These are phyloP conservation scores for Drosophila mimica DNA, from an alignment of 2,888 invertebrate species.

Conservation along the genomic window DNA sequence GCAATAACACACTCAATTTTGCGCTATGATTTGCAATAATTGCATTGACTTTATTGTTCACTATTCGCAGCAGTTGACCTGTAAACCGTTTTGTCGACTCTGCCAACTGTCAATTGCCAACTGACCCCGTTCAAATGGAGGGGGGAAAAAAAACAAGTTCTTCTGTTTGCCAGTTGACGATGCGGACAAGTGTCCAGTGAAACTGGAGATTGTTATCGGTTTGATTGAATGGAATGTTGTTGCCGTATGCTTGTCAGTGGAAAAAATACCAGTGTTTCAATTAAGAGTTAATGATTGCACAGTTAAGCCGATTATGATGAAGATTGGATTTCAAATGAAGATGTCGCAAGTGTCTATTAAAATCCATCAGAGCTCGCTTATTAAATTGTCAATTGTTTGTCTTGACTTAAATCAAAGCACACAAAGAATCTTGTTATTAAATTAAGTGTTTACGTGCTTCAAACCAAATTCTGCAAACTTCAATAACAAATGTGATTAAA, in stretches of 20 bases:
- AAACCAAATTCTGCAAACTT: background rate
- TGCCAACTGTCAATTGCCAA: slow-evolving; percentile 47
- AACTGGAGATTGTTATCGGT: slow-evolving; percentile 46
- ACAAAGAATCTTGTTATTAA: background rate
- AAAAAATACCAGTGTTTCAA: slow-evolving; percentile 47
- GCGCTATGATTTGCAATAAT: slow-evolving; percentile 41
- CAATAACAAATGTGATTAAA: background rate
- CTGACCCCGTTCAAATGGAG: slow-evolving; percentile 53
- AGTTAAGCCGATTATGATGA: slow-evolving; percentile 25
- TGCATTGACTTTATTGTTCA: slow-evolving; percentile 44
- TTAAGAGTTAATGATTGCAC: slow-evolving; percentile 42
- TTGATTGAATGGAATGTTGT: slow-evolving; percentile 53
- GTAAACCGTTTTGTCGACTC: slow-evolving; percentile 58
- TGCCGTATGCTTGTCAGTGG: slow-evolving; percentile 25
- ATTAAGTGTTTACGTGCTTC: background rate
- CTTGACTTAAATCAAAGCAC: background rate
- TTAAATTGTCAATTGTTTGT: background rate
- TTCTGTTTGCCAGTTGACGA: slow-evolving; percentile 37
- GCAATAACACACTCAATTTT: slow-evolving; percentile 9
- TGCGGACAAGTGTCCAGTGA: slow-evolving; percentile 44
- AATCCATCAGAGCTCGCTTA: slow-evolving; percentile 1
- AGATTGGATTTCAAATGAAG: slow-evolving; percentile 37
- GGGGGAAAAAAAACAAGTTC: slow-evolving; percentile 54
- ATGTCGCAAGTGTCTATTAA: slow-evolving; percentile 27
- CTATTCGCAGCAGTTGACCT: slow-evolving; percentile 47